Base-by-base conservation (phyloP, 1,140 invertebrate genomes). In the Nautilus pompilius region DNA sequence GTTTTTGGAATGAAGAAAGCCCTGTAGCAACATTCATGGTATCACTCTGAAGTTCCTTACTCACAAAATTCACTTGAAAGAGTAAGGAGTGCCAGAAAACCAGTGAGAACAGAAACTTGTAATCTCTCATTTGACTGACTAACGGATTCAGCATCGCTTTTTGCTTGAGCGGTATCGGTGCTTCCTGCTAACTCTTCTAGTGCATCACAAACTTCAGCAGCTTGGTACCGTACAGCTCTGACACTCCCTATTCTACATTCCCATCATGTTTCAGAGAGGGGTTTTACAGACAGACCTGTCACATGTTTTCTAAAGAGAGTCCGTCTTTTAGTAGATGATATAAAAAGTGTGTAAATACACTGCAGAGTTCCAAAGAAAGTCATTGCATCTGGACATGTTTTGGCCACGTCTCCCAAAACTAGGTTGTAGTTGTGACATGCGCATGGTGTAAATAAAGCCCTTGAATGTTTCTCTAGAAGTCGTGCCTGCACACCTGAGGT, bases 11-110 rank as follows among this genome's bases (percentile, higher is more conserved):
- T 49, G 46, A 49, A 49, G 46, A 49, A 49, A 49, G 6, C 46
- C 46, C 46, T 49, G 46, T 49, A 49, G 46, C 46, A 49, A 49
- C 46, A 49, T 49, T 49, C 46, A 20, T 49, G 46, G 6, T 49
- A 49, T 49, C 46, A 49, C 36, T 41, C 36, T 41, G 36, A 41
- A 41, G 36, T 41, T 41, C 36, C 5, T 49, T 49, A 49, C 20
- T 49, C 46, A 49, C 46, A 49, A 8, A 49, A 49, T 49, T 49
- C 20, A 49, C 46, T 20, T 49, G 46, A 49, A 49, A 49, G 20
- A 20, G 46, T 24, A 49, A 49, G 6, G 6, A 10, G 24, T 49
- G 24, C 46, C 46, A 49, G 46, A 49, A 49, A 20, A 49, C 46
- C 24, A 49, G 20, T 49, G 46, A 49, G 20, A 49, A 17, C 20